Percentiles rank a stretch among this genome's conserved stretches.
phyloP scores from a whole-genome alignment of 1,140 invertebrate genomes.

The Coptotermes formosanus region DNA sequence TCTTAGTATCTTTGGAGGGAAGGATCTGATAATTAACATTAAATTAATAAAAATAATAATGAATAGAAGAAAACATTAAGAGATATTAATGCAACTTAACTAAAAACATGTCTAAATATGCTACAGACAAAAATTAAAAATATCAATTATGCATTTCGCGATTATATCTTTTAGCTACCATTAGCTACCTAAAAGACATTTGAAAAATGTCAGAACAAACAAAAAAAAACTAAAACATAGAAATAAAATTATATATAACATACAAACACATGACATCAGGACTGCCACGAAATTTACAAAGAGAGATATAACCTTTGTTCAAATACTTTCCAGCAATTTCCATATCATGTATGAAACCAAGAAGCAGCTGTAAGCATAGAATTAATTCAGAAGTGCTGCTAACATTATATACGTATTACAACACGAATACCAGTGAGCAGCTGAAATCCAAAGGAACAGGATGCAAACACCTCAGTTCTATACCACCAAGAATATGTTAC shows the following conservation, averaged over 20 bases:
- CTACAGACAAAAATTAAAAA: constrained; percentile 19
- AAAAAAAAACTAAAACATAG: not conserved
- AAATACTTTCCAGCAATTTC: not conserved
- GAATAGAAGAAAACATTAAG: not conserved
- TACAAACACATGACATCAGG: not conserved
- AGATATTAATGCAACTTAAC: constrained; percentile 13
- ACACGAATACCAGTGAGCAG: no score
- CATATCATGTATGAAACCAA: not conserved
- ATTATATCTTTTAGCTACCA: constrained; percentile 14
- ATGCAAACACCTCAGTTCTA: no score
- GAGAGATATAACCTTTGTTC: constrained; percentile 1
- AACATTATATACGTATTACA: no score
- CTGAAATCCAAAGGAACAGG: no score
- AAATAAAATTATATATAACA: constrained; percentile 9
- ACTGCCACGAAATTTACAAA: constrained; percentile 2
- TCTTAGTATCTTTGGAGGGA: not conserved
- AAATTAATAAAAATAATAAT: constrained; percentile 11
- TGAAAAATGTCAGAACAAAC: not conserved
- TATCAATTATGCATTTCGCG: not conserved
- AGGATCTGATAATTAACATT: not conserved
- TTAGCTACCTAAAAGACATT: constrained; percentile 13
- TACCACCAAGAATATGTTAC: no score
- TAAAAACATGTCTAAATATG: constrained; percentile 3
- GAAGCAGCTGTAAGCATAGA: no score
- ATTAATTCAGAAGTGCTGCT: no score